Conservation (phyloP, 2,888 invertebrate species). For the Mylabris sibirica region DNA sequence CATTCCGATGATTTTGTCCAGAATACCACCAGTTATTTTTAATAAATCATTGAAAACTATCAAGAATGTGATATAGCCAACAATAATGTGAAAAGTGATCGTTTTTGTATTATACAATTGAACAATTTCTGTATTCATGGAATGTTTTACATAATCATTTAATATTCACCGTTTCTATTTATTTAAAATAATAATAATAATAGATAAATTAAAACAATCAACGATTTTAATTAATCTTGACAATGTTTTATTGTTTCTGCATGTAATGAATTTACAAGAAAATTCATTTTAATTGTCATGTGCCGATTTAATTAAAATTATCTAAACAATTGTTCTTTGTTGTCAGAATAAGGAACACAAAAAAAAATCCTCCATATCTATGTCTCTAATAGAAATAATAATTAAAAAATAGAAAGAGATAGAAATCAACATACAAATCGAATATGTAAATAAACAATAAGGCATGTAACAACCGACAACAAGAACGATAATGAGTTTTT, state of each 20-base stretch:
- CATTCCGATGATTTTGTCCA: too few relatives aligned
- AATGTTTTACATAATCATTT: background rate
- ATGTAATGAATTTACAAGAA: constrained; percentile 33
- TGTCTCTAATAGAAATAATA: background rate
- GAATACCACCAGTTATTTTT: too few relatives aligned
- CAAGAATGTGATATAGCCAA: too few relatives aligned
- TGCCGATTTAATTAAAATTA: constrained; percentile 43
- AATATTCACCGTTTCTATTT: background rate
- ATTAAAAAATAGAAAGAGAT: constrained; percentile 1
- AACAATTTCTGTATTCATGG: background rate
- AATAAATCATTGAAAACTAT: too few relatives aligned
- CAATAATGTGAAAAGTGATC: background rate
- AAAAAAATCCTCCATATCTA: background rate
- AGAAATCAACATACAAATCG: background rate
- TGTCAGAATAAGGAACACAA: constrained; percentile 12
- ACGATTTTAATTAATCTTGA: constrained; percentile 41
- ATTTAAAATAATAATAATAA: background rate
- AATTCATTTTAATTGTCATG: constrained; percentile 40
- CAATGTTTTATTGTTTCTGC: constrained; percentile 42
- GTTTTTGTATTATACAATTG: background rate
- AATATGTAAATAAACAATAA: constrained; percentile 8
- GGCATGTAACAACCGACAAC: background rate
- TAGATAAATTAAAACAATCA: constrained; percentile 23
- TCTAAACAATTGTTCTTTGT: constrained; percentile 41
- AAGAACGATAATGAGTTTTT: constrained; percentile 1